Evolutionary conservation across 2,113 vertebrate genomes (phyloP).

Genomic region (Lycocorax pyrrhopterus): DNA sequence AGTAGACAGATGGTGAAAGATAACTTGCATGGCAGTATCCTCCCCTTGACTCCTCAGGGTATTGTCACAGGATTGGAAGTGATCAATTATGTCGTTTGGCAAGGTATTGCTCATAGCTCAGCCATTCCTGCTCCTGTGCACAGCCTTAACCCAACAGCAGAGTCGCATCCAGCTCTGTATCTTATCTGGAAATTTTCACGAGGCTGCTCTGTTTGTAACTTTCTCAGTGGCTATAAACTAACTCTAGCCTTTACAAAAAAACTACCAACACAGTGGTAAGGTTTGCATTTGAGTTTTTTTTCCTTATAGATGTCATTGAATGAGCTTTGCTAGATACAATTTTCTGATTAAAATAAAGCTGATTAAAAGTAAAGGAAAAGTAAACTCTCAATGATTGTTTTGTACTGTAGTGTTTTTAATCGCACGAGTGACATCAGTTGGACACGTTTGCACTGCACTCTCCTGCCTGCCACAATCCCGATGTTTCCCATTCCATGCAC

Average conservation of each 20-base stretch:
- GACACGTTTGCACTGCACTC: constrained; percentile 23
- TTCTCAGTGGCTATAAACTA: background rate
- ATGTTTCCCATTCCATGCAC: background rate
- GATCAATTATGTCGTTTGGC: background rate
- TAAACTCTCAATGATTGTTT: constrained; percentile 65
- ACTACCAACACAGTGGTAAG: background rate
- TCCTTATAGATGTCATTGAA: constrained; percentile 51
- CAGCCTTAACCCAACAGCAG: background rate
- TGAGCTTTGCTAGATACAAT: constrained; percentile 61
- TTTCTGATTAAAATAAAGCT: constrained; percentile 75
- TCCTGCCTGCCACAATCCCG: background rate
- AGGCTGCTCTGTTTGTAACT: background rate
- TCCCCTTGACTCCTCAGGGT: background rate
- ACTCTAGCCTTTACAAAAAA: constrained; percentile 6
- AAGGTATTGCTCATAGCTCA: background rate
- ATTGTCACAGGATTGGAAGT: background rate
- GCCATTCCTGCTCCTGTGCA: background rate
- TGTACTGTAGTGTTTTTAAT: constrained; percentile 33
- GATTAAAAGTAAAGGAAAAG: constrained; percentile 75
- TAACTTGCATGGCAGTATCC: background rate
- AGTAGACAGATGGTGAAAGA: background rate
- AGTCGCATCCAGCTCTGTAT: background rate
- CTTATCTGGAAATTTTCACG: background rate
- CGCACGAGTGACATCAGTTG: background rate
- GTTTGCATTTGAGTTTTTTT: background rate